phyloP scores from a whole-genome alignment of 2,113 vertebrate genomes.

The Elgaria multicarinata region DNA sequence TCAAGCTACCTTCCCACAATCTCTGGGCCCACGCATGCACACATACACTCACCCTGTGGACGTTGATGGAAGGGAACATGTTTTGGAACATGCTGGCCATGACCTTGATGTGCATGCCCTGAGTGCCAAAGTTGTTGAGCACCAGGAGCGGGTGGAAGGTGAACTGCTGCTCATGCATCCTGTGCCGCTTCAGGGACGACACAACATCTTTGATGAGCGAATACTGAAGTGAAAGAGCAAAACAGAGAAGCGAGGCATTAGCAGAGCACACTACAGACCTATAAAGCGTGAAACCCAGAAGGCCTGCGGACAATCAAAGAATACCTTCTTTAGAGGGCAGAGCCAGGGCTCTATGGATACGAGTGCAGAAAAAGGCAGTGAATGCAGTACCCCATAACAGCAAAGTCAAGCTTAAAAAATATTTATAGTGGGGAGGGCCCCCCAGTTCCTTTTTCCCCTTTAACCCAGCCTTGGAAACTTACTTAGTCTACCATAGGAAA shows the following conservation, averaged over 20 bases:
- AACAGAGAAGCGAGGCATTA: accelerated
- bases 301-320: no score
- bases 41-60: conserved; percentile 86
- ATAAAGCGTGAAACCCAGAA: neutral
- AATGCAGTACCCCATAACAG: neutral
- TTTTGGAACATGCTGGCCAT: conserved; percentile 96
- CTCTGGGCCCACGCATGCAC: neutral
- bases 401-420: neutral
- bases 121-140: conserved; percentile 89
- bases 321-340: no score
- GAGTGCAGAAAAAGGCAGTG: neutral
- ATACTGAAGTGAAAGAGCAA: conserved; percentile 75
- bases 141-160: conserved; percentile 87
- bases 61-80: conserved; percentile 94
- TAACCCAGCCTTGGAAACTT: no score
- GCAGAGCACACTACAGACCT: no score
- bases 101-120: conserved; percentile 91
- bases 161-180: conserved; percentile 95
- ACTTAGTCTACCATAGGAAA: no score
- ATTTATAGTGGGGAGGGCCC: no score
- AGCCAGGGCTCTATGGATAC: neutral
- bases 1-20: neutral
- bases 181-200: conserved; percentile 88
- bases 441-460: no score
- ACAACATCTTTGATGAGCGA: conserved; percentile 87